These are phyloP conservation scores for Lycocorax pyrrhopterus DNA, from an alignment of 2,113 vertebrate species.

Conservation along the genomic window DNA sequence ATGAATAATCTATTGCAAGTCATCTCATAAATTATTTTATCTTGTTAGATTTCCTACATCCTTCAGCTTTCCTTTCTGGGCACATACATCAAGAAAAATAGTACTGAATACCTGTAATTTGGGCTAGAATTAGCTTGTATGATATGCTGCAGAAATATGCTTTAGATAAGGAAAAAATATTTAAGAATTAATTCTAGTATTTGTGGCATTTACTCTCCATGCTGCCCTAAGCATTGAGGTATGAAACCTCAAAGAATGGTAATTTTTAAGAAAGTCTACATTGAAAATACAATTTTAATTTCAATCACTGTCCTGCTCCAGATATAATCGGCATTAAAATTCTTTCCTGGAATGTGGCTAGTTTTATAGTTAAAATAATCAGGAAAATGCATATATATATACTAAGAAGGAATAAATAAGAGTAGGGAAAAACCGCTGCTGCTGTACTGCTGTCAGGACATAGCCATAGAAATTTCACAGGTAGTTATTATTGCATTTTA, in stretches of 20 bases:
- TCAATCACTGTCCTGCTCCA: background rate
- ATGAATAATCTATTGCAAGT: background rate
- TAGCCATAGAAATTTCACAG: background rate
- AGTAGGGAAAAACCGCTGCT: background rate
- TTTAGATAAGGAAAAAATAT: background rate
- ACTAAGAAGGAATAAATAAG: background rate
- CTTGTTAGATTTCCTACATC: background rate
- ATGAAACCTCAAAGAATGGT: background rate
- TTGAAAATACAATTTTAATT: background rate
- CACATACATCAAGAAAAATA: background rate
- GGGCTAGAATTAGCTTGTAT: background rate
- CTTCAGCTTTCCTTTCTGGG: background rate
- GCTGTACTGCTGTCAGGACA: background rate
- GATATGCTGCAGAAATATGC: background rate
- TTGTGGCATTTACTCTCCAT: background rate
- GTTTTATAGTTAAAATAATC: background rate
- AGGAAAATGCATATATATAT: background rate
- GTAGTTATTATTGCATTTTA: constrained; percentile 6
- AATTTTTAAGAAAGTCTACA: background rate
- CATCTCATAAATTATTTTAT: background rate
- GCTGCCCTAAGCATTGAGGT: background rate
- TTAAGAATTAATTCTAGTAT: background rate
- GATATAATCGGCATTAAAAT: background rate
- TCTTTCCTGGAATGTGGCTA: background rate
- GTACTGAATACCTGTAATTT: background rate